Conservation (phyloP, 2,113 vertebrate genomes). For the Alectura lathami region DNA sequence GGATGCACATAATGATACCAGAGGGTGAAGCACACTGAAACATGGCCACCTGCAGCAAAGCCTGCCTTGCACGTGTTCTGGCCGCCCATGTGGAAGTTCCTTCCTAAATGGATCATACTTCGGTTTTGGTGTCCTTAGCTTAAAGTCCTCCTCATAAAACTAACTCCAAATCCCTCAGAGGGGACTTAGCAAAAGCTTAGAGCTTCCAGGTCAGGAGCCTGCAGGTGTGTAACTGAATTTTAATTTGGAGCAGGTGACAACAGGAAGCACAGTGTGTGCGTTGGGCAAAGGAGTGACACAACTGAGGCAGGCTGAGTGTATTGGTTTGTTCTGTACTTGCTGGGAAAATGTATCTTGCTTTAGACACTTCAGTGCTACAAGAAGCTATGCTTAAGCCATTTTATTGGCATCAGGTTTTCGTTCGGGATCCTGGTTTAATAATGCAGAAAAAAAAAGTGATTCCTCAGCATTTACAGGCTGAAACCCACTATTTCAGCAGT, state of each 20-base stretch:
- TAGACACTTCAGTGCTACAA: background rate
- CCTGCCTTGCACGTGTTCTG: background rate
- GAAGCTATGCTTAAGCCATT: background rate
- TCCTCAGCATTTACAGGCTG: background rate
- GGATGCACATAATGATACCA: background rate
- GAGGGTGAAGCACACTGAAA: background rate
- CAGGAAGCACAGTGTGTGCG: background rate
- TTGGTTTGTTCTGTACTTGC: background rate
- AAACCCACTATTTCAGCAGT: background rate
- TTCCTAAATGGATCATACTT: background rate
- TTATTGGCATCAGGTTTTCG: background rate
- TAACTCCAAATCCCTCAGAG: background rate
- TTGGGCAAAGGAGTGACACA: background rate
- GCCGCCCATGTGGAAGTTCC: background rate
- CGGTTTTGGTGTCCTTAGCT: background rate
- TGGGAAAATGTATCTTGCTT: background rate
- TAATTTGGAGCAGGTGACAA: conserved; percentile 7
- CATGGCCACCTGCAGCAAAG: background rate
- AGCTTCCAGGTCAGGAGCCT: background rate
- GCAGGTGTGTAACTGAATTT: background rate
- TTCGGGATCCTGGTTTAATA: background rate
- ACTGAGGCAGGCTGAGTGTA: background rate
- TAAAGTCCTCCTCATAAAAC: background rate
- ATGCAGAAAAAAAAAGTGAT: background rate
- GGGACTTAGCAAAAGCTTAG: background rate